These are phyloP conservation scores for Theocolax elegans DNA, from an alignment of 1,140 invertebrate species.

Conservation along the genomic window DNA sequence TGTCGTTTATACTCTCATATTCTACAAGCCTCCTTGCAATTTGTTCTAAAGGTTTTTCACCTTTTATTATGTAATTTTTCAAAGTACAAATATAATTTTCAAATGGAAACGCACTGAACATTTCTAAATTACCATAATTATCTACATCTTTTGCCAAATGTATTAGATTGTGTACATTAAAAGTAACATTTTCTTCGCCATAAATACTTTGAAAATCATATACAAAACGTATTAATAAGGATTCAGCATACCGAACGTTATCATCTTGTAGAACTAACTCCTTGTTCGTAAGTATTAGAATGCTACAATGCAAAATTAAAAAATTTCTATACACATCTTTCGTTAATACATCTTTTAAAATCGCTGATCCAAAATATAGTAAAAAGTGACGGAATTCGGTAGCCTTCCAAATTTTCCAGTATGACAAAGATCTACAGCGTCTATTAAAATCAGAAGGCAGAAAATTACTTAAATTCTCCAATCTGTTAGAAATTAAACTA, in stretches of 20 bases:
- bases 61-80: slow-evolving; percentile 38
- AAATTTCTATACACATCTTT: slow-evolving; percentile 41
- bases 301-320: slow-evolving; percentile 39
- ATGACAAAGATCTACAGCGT: slow-evolving; percentile 46
- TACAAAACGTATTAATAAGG: no score
- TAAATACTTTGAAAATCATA: no score
- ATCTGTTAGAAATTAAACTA: slow-evolving; percentile 10
- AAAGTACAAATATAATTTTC: slow-evolving; percentile 36
- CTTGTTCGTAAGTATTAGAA: slow-evolving; percentile 31
- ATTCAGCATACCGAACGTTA: slow-evolving; percentile 36
- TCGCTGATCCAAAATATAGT: no score
- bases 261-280: neutral
- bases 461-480: slow-evolving; percentile 28
- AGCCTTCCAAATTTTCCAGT: no score
- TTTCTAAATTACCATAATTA: no score
- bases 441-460: no score
- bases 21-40: slow-evolving; percentile 27
- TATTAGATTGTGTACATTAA: no score
- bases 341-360: slow-evolving; percentile 41
- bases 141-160: no score
- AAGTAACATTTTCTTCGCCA: no score
- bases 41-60: slow-evolving; percentile 41
- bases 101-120: no score
- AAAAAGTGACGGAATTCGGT: no score
- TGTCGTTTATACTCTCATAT: neutral